Conservation (phyloP, 2,888 invertebrate genomes). For the Omphaloscelis lunosa region DNA sequence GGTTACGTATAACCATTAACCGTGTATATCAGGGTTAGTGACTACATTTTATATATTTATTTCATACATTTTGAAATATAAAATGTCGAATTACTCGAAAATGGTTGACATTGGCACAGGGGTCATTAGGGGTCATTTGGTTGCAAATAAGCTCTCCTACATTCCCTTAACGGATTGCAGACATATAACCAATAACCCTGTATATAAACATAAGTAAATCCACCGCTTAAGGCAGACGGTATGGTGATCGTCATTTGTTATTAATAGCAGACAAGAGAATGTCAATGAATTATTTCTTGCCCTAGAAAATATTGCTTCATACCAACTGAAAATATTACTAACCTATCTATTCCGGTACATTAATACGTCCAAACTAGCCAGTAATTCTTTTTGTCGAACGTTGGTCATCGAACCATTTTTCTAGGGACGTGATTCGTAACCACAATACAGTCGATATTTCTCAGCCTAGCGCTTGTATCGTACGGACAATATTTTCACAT, state of each 20-base stretch:
- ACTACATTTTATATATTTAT: too few species aligned
- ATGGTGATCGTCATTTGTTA: background rate
- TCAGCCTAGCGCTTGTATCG: conserved; percentile 21
- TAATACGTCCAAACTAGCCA: conserved; percentile 12
- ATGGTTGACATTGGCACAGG: too few species aligned
- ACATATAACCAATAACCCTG: too few species aligned
- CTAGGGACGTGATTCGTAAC: conserved; percentile 49
- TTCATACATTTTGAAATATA: too few species aligned
- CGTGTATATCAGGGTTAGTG: too few species aligned
- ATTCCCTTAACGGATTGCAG: too few species aligned
- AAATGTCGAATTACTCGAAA: too few species aligned
- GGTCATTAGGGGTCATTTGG: too few species aligned
- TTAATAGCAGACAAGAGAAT: too few species aligned
- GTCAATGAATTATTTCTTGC: too few species aligned
- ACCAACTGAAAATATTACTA: conserved; percentile 18
- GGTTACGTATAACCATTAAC: too few species aligned
- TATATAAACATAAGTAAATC: background rate
- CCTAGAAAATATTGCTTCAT: background rate
- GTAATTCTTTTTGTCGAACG: conserved; percentile 24
- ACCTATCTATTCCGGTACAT: conserved; percentile 10
- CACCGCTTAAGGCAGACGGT: background rate
- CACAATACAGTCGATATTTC: conserved; percentile 35
- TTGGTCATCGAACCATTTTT: conserved; percentile 49
- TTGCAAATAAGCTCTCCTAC: too few species aligned
- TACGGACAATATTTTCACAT: conserved; percentile 37